Base-by-base conservation (phyloP, 2,797 vertebrate genomes). In the Centroberyx gerrardi region DNA sequence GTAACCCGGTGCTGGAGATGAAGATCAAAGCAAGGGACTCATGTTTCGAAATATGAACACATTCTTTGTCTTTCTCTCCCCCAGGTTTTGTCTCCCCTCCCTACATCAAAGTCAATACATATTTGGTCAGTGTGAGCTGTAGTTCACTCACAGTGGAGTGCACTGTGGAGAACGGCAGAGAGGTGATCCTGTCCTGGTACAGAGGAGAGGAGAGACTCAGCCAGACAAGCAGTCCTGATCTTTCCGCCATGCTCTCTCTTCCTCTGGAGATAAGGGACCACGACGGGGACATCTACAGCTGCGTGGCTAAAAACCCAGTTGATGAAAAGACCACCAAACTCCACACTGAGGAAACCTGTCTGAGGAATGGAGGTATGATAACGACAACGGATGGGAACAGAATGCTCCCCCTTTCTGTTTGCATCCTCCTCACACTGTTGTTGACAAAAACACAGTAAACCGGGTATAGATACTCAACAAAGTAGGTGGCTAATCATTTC, bases 291-390 rank as follows among this genome's bases (percentile, higher is more conserved):
- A 49, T 6, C 15, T 79, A 73, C 59, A 36, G 18, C 51, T 72
- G 76, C 53, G 53, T 56, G 38, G 76, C 59, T 12, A 38, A 63
- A 49, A 79, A 73, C 33, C 76, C 76, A 13, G 52, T 74, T 29
- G 74, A 70, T 6, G 44, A 38, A 65, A 51, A 17, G 46, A 18
- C 5, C 48, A n/a, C 28, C 14, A 53, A 15, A 14, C 49, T 71
- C 10, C 17, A 59, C 2, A 18, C 55, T 9, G 22, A 42, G 2
- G 54, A 40, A 14, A 22, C 14, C 3, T 59, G 46, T 28, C 36
- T 70, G 18, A 54, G 63, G 54, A 65, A 52, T 17, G 28, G 28
- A 71, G 74, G 74, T 77, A 51, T 18, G 52, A 64, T 48, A 15
- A 22, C 17, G 40, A 46, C 15, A 27, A 33, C 27, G 0, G 0